These are phyloP conservation scores for Melospiza georgiana DNA, from an alignment of 2,113 vertebrate genomes.

Conservation along the genomic window DNA sequence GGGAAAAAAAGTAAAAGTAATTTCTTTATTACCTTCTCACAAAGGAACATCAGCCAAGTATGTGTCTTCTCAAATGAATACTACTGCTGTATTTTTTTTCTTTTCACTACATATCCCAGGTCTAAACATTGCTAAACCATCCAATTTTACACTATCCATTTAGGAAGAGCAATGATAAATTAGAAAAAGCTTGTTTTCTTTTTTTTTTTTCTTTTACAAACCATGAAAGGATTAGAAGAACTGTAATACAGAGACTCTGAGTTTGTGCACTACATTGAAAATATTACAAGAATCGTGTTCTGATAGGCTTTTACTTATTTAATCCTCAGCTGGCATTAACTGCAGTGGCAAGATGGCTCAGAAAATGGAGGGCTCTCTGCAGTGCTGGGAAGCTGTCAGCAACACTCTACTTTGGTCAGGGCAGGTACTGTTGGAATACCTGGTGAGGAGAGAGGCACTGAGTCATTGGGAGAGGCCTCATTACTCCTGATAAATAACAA, in stretches of 20 bases:
- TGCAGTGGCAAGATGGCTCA: background rate
- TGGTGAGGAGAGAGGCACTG: background rate
- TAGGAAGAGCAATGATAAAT: background rate
- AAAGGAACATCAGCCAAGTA: background rate
- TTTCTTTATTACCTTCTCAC: background rate
- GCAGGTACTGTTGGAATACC: background rate
- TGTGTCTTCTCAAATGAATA: background rate
- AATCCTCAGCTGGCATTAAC: background rate
- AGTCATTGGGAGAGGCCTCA: background rate
- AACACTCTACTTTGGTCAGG: background rate
- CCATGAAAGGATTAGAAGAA: background rate
- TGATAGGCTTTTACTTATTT: background rate
- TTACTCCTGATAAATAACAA: background rate
- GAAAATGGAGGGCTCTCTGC: background rate
- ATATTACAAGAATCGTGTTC: background rate
- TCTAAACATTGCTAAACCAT: background rate
- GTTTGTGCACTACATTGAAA: rapidly evolving
- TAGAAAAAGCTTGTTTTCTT: background rate
- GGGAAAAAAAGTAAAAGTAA: background rate
- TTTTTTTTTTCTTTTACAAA: background rate
- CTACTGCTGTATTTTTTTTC: background rate
- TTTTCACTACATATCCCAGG: background rate
- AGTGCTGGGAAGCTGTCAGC: background rate
- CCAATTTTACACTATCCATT: background rate
- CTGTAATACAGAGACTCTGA: background rate